Conservation (phyloP, 2,888 invertebrate genomes). For the Plebejus argus region DNA sequence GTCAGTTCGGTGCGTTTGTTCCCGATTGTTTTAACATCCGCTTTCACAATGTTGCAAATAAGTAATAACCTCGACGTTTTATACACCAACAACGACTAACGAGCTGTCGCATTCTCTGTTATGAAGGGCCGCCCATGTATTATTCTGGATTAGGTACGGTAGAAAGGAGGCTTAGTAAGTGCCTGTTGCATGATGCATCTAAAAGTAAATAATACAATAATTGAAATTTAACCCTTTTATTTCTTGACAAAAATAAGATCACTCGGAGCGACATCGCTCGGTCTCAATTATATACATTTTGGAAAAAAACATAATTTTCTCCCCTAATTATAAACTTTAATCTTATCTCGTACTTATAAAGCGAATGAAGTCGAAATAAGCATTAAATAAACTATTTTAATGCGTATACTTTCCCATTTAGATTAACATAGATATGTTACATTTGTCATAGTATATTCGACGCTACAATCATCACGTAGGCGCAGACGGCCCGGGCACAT, state of each 20-base stretch:
- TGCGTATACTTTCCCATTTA: slow-evolving; percentile 80
- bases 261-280: slow-evolving; percentile 19
- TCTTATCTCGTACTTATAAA: slow-evolving; percentile 64
- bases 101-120: background rate
- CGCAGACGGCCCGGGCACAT: background rate
- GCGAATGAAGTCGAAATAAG: slow-evolving; percentile 74
- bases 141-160: background rate
- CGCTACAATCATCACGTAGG: slow-evolving; percentile 28
- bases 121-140: background rate
- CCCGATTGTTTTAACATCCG: background rate
- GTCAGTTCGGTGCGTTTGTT: slow-evolving; percentile 8
- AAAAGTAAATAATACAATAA: background rate
- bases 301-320: slow-evolving; percentile 34
- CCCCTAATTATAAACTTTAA: slow-evolving; percentile 39
- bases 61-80: background rate
- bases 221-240: slow-evolving; percentile 19
- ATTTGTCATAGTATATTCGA: slow-evolving; percentile 24
- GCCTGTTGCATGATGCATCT: background rate
- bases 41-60: slow-evolving; percentile 11
- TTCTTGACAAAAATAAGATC: slow-evolving; percentile 29
- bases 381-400: slow-evolving; percentile 75
- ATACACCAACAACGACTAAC: background rate
- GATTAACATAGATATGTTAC: slow-evolving; percentile 56
- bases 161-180: background rate
- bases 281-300: slow-evolving; percentile 23